These are phyloP conservation scores for Apistogramma diplotaenia DNA, from an alignment of 2,113 vertebrate species.

Conservation along the genomic window DNA sequence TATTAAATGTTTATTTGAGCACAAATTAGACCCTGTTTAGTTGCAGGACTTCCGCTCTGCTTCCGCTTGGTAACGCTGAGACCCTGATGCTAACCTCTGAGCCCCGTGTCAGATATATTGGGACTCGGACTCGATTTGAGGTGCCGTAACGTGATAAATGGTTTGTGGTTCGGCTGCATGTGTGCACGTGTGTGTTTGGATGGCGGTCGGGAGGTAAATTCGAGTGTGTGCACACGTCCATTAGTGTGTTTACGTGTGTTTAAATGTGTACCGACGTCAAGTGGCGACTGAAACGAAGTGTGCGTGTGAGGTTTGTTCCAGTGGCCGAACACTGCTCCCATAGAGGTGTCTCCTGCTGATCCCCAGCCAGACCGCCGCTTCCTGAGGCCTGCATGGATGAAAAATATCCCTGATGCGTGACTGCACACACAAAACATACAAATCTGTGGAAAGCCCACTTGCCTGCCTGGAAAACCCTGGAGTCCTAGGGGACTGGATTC, in stretches of 20 bases:
- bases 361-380: conserved; percentile 73
- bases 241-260: conserved; percentile 23
- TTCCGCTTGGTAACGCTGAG: neutral
- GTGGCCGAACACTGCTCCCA: conserved; percentile 53
- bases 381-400: conserved; percentile 75
- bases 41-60: neutral
- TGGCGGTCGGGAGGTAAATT: conserved; percentile 16
- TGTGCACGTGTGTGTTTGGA: conserved; percentile 21
- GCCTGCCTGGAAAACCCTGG: conserved; percentile 67
- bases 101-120: conserved; percentile 7
- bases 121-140: neutral
- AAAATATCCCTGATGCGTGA: conserved; percentile 73
- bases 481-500: conserved; percentile 64
- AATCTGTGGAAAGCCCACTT: conserved; percentile 60
- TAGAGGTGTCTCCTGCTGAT: conserved; percentile 60
- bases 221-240: conserved; percentile 1
- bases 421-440: conserved; percentile 23
- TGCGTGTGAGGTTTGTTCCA: conserved; percentile 29
- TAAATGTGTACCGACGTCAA: conserved; percentile 12
- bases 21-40: conserved; percentile 39
- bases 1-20: conserved; percentile 34
- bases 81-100: neutral
- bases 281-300: conserved; percentile 8
- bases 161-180: conserved; percentile 23
- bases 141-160: conserved; percentile 32